Percentiles rank a stretch among this genome's conserved stretches.
Evolutionary conservation across 37 sponge, comb jelly and placozoan species (phyloP).

Genomic region (Crambe crambe): DNA sequence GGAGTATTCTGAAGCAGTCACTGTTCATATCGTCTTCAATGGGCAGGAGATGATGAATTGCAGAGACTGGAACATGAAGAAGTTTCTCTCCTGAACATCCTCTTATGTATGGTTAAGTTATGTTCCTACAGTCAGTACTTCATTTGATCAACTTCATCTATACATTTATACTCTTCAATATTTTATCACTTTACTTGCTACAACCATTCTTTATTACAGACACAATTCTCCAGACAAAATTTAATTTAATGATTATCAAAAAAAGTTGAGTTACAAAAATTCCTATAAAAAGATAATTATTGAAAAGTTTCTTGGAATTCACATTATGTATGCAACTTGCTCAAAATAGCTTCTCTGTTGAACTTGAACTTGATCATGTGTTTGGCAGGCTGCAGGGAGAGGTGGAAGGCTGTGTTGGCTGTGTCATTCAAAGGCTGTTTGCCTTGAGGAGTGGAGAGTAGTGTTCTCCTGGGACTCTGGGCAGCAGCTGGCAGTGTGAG

Average conservation of each 20-base stretch:
- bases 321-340: neutral
- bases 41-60: constrained; percentile 47
- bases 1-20: constrained; percentile 51
- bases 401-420: neutral
- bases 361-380: constrained; percentile 6
- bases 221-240: too few species aligned
- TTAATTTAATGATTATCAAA: too few species aligned
- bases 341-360: constrained; percentile 12
- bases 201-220: too few species aligned
- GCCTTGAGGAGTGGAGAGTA: too few species aligned
- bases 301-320: neutral
- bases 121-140: neutral
- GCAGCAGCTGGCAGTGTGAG: too few species aligned
- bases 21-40: constrained; percentile 54
- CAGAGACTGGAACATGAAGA: constrained; percentile 6
- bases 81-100: constrained; percentile 17
- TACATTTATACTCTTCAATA: neutral
- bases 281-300: too few species aligned
- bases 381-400: neutral
- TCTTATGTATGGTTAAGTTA: too few species aligned
- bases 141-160: too few species aligned
- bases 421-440: too few species aligned
- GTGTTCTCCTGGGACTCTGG: too few species aligned
- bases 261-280: too few species aligned
- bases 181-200: neutral